Percentiles rank a stretch among this genome's conserved stretches.
phyloP scores from a whole-genome alignment of 2,888 invertebrate genomes.

The Rhagophthalmus giganteus region DNA sequence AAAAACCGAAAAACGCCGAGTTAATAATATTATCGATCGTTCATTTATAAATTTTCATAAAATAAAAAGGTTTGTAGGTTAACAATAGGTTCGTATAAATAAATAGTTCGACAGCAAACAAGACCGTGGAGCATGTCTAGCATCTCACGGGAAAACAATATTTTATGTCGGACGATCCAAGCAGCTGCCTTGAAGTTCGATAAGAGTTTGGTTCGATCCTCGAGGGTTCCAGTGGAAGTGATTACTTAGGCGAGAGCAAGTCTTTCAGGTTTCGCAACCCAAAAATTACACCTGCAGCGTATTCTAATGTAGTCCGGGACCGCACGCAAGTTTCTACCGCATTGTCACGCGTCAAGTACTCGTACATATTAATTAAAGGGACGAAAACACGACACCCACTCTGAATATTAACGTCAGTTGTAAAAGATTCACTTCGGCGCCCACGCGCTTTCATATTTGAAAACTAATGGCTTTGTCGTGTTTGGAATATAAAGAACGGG shows the following conservation, averaged over 20 bases:
- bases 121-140: slow-evolving; percentile 20
- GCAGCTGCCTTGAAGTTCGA: slow-evolving; percentile 26
- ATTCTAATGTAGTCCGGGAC: slow-evolving; percentile 23
- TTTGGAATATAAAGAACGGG: slow-evolving; percentile 22
- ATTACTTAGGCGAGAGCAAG: slow-evolving; percentile 20
- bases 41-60: too few relatives aligned
- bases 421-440: slow-evolving; percentile 27
- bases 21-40: too few relatives aligned
- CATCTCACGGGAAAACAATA: slow-evolving; percentile 29
- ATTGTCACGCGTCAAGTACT: slow-evolving; percentile 30
- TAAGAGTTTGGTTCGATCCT: slow-evolving; percentile 25
- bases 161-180: slow-evolving; percentile 27
- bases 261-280: slow-evolving; percentile 12
- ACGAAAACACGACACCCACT: slow-evolving; percentile 28
- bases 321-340: slow-evolving; percentile 26
- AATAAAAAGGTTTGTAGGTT: too few relatives aligned
- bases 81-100: too few relatives aligned
- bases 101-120: slow-evolving; percentile 12
- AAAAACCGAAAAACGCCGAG: too few relatives aligned
- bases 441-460: slow-evolving; percentile 26
- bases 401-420: slow-evolving; percentile 29
- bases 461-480: slow-evolving; percentile 30
- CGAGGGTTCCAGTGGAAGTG: slow-evolving; percentile 24
- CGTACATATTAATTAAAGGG: slow-evolving; percentile 32
- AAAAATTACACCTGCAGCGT: slow-evolving; percentile 23